Evolutionary conservation across 1,140 invertebrate species (phyloP).

Genomic region (Diuraphis noxia): DNA sequence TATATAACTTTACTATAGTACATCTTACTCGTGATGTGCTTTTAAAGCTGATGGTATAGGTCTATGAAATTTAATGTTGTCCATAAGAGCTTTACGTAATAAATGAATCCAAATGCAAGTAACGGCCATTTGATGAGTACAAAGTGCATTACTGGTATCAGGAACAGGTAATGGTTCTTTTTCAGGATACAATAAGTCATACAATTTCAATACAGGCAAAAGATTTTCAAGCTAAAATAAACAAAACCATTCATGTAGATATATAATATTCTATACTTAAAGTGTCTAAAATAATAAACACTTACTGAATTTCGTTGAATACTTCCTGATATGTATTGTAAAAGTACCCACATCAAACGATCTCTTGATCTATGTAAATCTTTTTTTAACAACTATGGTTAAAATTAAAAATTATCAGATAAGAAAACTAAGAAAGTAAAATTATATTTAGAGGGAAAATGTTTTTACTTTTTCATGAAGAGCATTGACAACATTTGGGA

Average conservation of each 20-base stretch:
- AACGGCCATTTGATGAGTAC: constrained; percentile 89
- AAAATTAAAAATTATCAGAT: constrained; percentile 28
- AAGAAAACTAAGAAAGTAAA: neutral
- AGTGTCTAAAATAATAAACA: constrained; percentile 45
- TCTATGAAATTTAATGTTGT: constrained; percentile 67
- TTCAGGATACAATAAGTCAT: constrained; percentile 91
- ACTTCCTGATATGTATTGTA: constrained; percentile 95
- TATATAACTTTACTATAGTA: neutral
- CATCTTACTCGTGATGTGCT: constrained; percentile 77
- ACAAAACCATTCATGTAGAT: constrained; percentile 24
- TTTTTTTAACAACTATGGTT: constrained; percentile 70
- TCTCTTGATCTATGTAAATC: constrained; percentile 87
- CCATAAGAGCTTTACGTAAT: constrained; percentile 86
- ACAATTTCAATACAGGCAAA: constrained; percentile 85
- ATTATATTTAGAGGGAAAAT: neutral
- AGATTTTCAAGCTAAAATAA: constrained; percentile 77
- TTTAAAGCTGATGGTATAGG: constrained; percentile 59
- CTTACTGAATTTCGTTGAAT: constrained; percentile 90
- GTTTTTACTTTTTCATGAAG: constrained; percentile 77
- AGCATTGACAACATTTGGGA: constrained; percentile 87
- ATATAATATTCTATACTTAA: neutral
- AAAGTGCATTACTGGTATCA: constrained; percentile 81
- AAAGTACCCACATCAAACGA: constrained; percentile 93
- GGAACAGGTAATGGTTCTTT: constrained; percentile 87
- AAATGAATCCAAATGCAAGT: constrained; percentile 97